phyloP scores from a whole-genome alignment of 2,888 invertebrate species.

The Heterodera filipjevi region DNA sequence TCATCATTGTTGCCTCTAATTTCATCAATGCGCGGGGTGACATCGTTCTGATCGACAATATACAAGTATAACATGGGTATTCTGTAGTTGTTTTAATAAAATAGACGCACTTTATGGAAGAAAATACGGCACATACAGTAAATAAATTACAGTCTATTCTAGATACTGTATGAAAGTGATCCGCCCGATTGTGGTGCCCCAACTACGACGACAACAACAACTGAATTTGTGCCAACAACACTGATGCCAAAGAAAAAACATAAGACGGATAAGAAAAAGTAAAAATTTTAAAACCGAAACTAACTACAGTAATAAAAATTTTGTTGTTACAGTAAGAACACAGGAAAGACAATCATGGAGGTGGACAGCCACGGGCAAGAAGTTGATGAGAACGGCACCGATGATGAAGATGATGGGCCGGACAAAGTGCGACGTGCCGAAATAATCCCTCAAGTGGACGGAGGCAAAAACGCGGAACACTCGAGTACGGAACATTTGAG shows the following conservation, averaged over 20 bases:
- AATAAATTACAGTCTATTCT: too few relatives aligned
- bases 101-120: not conserved
- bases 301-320: not conserved
- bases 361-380: slow-evolving; percentile 6
- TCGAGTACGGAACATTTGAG: not conserved
- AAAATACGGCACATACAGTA: not conserved
- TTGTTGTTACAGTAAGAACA: not conserved
- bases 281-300: not conserved
- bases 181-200: slow-evolving; percentile 44
- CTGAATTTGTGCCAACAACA: slow-evolving; percentile 4
- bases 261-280: slow-evolving; percentile 1
- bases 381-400: not conserved
- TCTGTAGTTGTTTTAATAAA: not conserved
- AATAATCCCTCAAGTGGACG: slow-evolving; percentile 1
- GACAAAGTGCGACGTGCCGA: slow-evolving; percentile 3
- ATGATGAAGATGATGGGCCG: not conserved
- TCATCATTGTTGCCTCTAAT: slow-evolving; percentile 64
- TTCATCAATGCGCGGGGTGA: slow-evolving; percentile 59
- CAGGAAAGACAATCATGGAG: slow-evolving; percentile 6
- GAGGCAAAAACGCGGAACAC: not conserved
- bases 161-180: slow-evolving; percentile 47
- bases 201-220: slow-evolving; percentile 28
- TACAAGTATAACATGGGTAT: slow-evolving; percentile 41
- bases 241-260: slow-evolving; percentile 13
- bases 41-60: slow-evolving; percentile 62